Evolutionary conservation across 1,140 invertebrate genomes (phyloP).

Genomic region (Campoletis sonorensis): DNA sequence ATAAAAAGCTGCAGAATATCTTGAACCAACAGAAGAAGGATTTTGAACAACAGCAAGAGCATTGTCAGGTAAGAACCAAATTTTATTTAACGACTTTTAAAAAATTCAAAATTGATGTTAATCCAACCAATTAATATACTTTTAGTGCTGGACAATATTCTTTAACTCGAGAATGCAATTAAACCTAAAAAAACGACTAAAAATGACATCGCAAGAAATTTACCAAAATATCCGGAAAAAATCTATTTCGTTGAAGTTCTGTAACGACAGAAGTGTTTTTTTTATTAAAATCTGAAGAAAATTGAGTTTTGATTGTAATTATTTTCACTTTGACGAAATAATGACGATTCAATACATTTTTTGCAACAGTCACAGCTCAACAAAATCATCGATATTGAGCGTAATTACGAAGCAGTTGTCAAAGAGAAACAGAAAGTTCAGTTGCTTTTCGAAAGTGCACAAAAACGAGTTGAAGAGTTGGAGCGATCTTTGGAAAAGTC

Average conservation of each 20-base stretch:
- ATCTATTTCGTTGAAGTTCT: too few species aligned
- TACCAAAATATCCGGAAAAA: too few species aligned
- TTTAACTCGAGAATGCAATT: too few species aligned
- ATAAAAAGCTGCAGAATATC: slow-evolving; percentile 86
- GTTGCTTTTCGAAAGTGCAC: slow-evolving; percentile 85
- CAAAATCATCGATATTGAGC: slow-evolving; percentile 84
- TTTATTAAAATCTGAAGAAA: too few species aligned
- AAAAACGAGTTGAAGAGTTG: slow-evolving; percentile 84
- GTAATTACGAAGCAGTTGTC: slow-evolving; percentile 81
- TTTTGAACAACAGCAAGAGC: slow-evolving; percentile 83
- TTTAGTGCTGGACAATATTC: too few species aligned
- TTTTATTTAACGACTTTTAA: neutral
- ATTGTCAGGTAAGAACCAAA: slow-evolving; percentile 76
- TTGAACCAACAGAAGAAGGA: slow-evolving; percentile 83
- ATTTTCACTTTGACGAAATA: too few species aligned
- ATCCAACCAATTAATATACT: too few species aligned
- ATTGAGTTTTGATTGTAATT: too few species aligned
- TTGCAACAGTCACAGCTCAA: slow-evolving; percentile 77
- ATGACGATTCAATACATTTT: neutral
- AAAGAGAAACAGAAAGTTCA: slow-evolving; percentile 87
- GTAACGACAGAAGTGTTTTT: too few species aligned
- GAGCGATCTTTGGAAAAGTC: slow-evolving; percentile 81
- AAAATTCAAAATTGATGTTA: too few species aligned
- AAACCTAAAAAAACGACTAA: too few species aligned
- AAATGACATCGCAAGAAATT: too few species aligned